Conservation (phyloP, 1,140 invertebrate genomes). For the Panagrolaimus sp. region DNA sequence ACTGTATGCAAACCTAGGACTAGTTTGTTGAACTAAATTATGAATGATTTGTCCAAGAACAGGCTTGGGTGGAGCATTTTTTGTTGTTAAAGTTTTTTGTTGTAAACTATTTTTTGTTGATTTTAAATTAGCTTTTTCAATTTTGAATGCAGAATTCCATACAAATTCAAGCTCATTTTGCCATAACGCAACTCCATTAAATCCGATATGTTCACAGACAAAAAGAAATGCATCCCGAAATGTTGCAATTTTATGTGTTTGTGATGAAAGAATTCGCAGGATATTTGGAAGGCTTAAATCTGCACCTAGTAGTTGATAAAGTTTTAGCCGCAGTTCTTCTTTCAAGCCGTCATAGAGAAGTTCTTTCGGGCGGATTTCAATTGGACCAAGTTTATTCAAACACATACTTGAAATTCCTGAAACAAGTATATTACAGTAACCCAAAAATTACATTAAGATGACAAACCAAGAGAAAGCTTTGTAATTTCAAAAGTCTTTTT, state of each 20-base stretch:
- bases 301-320: constrained; percentile 10
- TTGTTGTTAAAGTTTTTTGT: background rate
- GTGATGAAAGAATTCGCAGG: constrained; percentile 18
- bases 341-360: constrained; percentile 39
- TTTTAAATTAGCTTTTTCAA: background rate
- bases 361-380: constrained; percentile 32
- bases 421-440: too few species aligned
- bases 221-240: constrained; percentile 42
- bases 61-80: constrained; percentile 1
- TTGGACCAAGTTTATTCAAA: constrained; percentile 28
- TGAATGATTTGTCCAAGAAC: constrained; percentile 5
- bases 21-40: background rate
- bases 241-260: constrained; percentile 20
- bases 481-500: constrained; percentile 43
- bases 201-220: constrained; percentile 44
- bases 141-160: background rate
- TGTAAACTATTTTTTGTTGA: background rate
- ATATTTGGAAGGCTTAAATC: constrained; percentile 19
- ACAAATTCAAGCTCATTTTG: background rate
- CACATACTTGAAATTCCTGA: constrained; percentile 42
- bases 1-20: background rate
- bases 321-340: constrained; percentile 29
- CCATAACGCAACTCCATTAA: constrained; percentile 26
- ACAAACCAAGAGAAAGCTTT: constrained; percentile 31
- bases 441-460: too few species aligned